Base-by-base conservation (phyloP, 2,113 vertebrate species). In the Elaphurus davidianus region DNA sequence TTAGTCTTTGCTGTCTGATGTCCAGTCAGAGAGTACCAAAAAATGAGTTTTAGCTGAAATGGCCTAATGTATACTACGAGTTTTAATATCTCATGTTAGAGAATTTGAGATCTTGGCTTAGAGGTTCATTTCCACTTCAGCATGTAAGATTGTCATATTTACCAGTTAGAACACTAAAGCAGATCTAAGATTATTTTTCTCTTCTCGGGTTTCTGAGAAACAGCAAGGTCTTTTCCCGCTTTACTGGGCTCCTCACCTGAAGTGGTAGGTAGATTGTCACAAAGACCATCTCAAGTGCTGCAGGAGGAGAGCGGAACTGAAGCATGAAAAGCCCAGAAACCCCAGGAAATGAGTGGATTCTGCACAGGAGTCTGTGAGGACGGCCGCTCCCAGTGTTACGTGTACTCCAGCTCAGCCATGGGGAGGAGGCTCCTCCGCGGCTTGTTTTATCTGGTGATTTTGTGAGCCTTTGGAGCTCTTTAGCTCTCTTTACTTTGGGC, bases 41-140 rank as follows among this genome's bases (percentile, higher is more conserved):
- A 54, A 16, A 71, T 25, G 21, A 52, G 60, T 92, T 90, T 91
- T 86, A 71, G 71, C 47, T 71, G 43, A 59, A 87, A 55, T 78
- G 30, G 33, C 28, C 47, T 83, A 47, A 62, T 23, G 19, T 25
- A 19, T 45, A 76, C 79, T 62, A 6, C 0, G 36, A 33, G 62
- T 64, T 87, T 94, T 93, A 89, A 16, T 95, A 27, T 95, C 36
- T 87, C 92, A 13, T 27, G 6, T 71, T 87, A 60, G 60, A 97
- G 52, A 23, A 62, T 89, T 94, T 62, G 40, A 25, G 15, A 40
- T 84, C 84, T 78, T 76, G 25, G 40, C 28, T 67, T 67, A n/a
- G n/a, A 92, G 76, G 36, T 78, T 81, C 40, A n/a, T 88, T 96
- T 84, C 45, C 21, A 52, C 23, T 47, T 87, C 33, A 59, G 19